phyloP scores from a whole-genome alignment of 2,888 invertebrate species.

The Amiota minor region DNA sequence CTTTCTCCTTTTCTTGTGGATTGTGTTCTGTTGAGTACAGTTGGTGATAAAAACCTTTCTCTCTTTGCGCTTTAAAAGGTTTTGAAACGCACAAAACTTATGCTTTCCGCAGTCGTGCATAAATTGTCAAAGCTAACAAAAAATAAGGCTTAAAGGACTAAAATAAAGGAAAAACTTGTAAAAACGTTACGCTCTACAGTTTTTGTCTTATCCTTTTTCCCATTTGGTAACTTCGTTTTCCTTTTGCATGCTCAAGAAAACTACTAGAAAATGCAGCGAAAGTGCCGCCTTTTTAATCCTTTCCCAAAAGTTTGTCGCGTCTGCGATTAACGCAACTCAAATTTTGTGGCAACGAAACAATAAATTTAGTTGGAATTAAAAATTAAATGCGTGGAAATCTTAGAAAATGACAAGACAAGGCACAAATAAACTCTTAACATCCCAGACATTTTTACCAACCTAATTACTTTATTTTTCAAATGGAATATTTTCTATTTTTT shows the following conservation, averaged over 20 bases:
- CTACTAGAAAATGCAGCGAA: constrained; percentile 20
- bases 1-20: background rate
- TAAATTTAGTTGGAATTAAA: constrained; percentile 69
- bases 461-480: constrained; percentile 36
- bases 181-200: constrained; percentile 8
- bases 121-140: background rate
- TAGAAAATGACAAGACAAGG: background rate
- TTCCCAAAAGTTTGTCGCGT: constrained; percentile 36
- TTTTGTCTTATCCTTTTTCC: constrained; percentile 4
- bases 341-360: constrained; percentile 62
- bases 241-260: background rate
- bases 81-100: constrained; percentile 1
- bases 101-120: constrained; percentile 20
- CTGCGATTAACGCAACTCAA: constrained; percentile 63
- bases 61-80: background rate
- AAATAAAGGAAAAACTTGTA: constrained; percentile 6
- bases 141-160: constrained; percentile 16
- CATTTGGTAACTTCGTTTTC: background rate
- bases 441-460: constrained; percentile 43
- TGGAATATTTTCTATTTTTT: constrained; percentile 28
- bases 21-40: constrained; percentile 3
- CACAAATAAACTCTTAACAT: constrained; percentile 7
- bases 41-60: background rate
- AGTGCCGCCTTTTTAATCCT: constrained; percentile 33
- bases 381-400: constrained; percentile 55